These are phyloP conservation scores for Sinocyclocheilus anophthalmus DNA, from an alignment of 2,113 vertebrate genomes.

Conservation along the genomic window DNA sequence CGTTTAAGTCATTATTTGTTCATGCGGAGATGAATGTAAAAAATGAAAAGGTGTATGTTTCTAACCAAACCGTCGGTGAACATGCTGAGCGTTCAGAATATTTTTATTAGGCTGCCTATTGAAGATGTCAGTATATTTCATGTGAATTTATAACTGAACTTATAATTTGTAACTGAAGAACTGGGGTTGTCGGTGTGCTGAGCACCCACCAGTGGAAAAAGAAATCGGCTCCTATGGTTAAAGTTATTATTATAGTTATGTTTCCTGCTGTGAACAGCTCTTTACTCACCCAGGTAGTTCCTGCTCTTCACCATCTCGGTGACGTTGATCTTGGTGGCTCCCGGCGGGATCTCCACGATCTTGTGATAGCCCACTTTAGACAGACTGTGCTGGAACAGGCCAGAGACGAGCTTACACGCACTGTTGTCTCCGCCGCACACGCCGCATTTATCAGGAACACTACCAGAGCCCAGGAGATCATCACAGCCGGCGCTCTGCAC, in stretches of 20 bases:
- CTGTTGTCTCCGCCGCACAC: slow-evolving; percentile 92
- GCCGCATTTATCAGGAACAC: slow-evolving; percentile 89
- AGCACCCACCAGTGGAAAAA: too few relatives aligned
- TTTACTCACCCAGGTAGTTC: slow-evolving; percentile 91
- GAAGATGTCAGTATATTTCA: too few relatives aligned
- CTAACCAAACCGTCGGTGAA: too few relatives aligned
- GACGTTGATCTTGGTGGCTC: slow-evolving; percentile 95
- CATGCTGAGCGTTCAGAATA: too few relatives aligned
- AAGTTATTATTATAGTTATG: background rate
- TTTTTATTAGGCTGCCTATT: too few relatives aligned
- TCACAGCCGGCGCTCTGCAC: slow-evolving; percentile 90
- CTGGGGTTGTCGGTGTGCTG: too few relatives aligned
- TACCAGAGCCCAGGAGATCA: slow-evolving; percentile 88
- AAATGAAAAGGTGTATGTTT: too few relatives aligned
- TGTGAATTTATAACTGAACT: too few relatives aligned
- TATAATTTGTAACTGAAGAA: too few relatives aligned
- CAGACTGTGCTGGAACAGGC: slow-evolving; percentile 88
- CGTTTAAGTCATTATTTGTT: too few relatives aligned
- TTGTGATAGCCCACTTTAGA: slow-evolving; percentile 94
- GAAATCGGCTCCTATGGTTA: background rate
- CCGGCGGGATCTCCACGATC: slow-evolving; percentile 94
- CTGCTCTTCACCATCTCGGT: slow-evolving; percentile 96
- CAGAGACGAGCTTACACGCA: slow-evolving; percentile 88
- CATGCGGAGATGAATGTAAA: too few relatives aligned
- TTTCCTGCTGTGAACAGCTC: background rate